Evolutionary conservation across 2,797 vertebrate genomes (phyloP).

Genomic region (Mus spretus): DNA sequence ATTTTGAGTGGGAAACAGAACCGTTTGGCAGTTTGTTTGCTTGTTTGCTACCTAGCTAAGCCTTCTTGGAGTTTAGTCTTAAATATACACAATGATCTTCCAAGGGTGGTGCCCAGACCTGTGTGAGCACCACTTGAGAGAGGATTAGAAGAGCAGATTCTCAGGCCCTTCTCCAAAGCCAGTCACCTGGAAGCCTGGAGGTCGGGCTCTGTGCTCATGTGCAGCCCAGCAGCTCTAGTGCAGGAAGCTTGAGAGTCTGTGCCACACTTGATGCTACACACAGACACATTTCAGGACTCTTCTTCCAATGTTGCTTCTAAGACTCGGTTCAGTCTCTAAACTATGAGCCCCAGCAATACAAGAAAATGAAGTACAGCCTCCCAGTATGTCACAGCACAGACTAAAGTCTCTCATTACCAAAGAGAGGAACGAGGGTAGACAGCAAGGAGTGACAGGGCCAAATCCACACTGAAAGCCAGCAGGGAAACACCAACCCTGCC

Average conservation of each 20-base stretch:
- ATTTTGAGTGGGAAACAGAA: background rate
- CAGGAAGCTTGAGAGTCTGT: background rate
- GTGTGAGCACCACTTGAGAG: background rate
- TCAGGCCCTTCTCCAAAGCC: background rate
- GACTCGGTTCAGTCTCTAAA: background rate
- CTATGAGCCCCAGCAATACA: background rate
- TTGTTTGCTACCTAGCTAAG: background rate
- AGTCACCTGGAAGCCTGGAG: background rate
- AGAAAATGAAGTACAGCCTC: background rate
- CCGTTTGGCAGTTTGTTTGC: background rate
- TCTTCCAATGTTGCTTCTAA: background rate
- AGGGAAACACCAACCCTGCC: background rate
- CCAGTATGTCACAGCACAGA: background rate
- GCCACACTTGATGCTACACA: background rate
- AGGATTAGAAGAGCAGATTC: background rate
- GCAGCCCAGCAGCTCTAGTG: background rate
- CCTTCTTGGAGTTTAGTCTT: background rate
- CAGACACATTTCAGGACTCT: background rate
- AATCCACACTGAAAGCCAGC: background rate
- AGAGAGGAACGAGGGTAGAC: background rate
- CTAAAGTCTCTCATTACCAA: background rate
- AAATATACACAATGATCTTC: background rate
- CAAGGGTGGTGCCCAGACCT: background rate
- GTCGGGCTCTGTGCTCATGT: background rate
- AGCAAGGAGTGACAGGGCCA: background rate